These are phyloP conservation scores for Drosophila neonasuta DNA, from an alignment of 2,888 invertebrate genomes.

Conservation along the genomic window DNA sequence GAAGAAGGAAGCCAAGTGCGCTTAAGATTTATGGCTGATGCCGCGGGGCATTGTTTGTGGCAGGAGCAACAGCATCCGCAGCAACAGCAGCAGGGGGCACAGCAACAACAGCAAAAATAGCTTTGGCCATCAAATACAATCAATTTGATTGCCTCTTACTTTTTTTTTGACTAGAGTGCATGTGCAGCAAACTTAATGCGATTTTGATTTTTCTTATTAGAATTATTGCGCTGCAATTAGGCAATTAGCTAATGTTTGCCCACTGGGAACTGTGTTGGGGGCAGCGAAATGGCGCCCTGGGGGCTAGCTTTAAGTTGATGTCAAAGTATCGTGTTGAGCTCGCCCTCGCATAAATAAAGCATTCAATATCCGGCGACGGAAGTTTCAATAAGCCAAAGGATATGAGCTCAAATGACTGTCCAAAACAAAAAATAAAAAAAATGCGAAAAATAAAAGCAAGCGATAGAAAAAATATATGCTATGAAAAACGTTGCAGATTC, in stretches of 20 bases:
- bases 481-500: constrained; percentile 22
- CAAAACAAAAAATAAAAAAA: constrained; percentile 39
- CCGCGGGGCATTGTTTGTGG: constrained; percentile 31
- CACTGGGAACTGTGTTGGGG: not conserved
- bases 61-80: constrained; percentile 2
- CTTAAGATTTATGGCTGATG: constrained; percentile 72
- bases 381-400: constrained; percentile 69
- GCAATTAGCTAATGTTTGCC: constrained; percentile 59
- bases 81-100: not conserved
- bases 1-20: constrained; percentile 56
- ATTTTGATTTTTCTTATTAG: constrained; percentile 59
- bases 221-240: constrained; percentile 58
- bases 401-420: constrained; percentile 71
- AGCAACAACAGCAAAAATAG: constrained; percentile 4
- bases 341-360: constrained; percentile 49
- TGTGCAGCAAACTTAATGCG: constrained; percentile 52
- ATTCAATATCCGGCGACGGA: constrained; percentile 67
- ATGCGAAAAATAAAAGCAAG: not conserved
- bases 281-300: not conserved
- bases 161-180: not conserved
- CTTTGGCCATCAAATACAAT: constrained; percentile 70
- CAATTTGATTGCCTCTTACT: constrained; percentile 70
- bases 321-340: constrained; percentile 1
- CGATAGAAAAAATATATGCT: not conserved
- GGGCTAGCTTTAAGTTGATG: constrained; percentile 18